Base-by-base conservation (phyloP, 2,888 invertebrate species). In the Lepidonotus clava region DNA sequence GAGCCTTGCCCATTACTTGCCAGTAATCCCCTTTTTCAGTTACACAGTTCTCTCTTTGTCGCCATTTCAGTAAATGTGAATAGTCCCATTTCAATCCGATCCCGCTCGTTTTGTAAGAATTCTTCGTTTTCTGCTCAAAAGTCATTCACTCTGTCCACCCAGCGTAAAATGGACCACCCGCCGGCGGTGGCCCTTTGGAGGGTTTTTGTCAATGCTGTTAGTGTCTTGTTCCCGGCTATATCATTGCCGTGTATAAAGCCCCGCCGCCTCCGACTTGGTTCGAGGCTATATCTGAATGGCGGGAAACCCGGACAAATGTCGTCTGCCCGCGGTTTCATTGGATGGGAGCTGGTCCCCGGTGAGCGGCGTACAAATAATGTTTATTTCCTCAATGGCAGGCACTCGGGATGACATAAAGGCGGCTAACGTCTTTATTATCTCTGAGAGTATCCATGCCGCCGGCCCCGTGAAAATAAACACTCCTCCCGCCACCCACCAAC, bases 321-420 rank as follows among this genome's bases (percentile, higher is more conserved):
- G 71, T 71, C 71, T 71, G 71, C 71, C 38, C 46, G 46, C 8
- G 8, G 38, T 71, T 71, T 71, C 71, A 71, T 71, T 71, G 18
- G 71, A 34, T 71, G 38, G 71, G 71, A 11, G 71, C 34, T 18
- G n/a, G 34, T 71, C 71, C 71, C 71, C 71, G 38, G 71, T 8
- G 71, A 71, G 71, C 71, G 24, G 71, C 24, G 71, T 71, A 71
- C 71, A 71, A 71, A 71, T 71, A 71, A 38, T 71, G 71, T 71
- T 71, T 71, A 71, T 71, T 71, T 38, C 71, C 71, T 36, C 71
- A 71, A 71, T 71, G 71, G 71, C 36, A 38, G 38, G 18, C 38
- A 34, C 71, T 71, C 71, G 71, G 38, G 71, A 36, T 71, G 71
- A 71, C 71, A 71, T 71, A 71, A 71, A 71, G 71, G 71, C 71